Conservation (phyloP, 2,888 invertebrate species). For the Eurytoma californica region DNA sequence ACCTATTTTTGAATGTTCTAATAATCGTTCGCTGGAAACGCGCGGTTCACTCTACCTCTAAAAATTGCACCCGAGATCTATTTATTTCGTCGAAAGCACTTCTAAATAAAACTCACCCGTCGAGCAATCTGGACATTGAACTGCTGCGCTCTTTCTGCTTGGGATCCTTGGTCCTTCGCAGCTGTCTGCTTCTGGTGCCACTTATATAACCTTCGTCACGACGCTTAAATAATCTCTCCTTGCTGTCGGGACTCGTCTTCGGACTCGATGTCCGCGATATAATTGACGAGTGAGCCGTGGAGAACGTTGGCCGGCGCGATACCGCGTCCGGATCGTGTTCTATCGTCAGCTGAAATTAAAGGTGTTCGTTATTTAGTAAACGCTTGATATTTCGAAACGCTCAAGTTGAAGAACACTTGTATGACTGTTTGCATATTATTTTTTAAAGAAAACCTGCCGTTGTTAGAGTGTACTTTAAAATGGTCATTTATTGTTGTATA, state of each 20-base stretch:
- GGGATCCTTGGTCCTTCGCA: constrained; percentile 78
- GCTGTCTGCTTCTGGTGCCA: constrained; percentile 80
- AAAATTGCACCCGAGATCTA: too few species aligned
- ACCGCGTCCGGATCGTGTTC: constrained; percentile 91
- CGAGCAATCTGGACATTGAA: constrained; percentile 89
- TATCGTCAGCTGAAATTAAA: constrained; percentile 83
- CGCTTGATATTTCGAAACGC: not conserved
- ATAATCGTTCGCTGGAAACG: too few species aligned
- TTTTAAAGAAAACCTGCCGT: too few species aligned
- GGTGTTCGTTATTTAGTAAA: constrained; percentile 28
- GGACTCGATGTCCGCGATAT: constrained; percentile 74
- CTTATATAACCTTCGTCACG: constrained; percentile 80
- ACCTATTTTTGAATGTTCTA: too few species aligned
- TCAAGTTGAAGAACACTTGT: too few species aligned
- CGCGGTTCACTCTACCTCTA: too few species aligned
- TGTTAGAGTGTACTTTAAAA: too few species aligned
- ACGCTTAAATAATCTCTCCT: constrained; percentile 77
- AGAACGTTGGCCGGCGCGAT: constrained; percentile 76
- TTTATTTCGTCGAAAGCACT: not conserved
- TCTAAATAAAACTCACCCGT: constrained; percentile 78
- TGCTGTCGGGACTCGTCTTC: constrained; percentile 72
- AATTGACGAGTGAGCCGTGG: constrained; percentile 73
- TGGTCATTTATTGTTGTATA: not conserved
- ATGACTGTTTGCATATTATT: too few species aligned
- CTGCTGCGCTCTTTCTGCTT: constrained; percentile 88